Evolutionary conservation across 2,113 vertebrate species (phyloP).

Genomic region (Lagopus muta): DNA sequence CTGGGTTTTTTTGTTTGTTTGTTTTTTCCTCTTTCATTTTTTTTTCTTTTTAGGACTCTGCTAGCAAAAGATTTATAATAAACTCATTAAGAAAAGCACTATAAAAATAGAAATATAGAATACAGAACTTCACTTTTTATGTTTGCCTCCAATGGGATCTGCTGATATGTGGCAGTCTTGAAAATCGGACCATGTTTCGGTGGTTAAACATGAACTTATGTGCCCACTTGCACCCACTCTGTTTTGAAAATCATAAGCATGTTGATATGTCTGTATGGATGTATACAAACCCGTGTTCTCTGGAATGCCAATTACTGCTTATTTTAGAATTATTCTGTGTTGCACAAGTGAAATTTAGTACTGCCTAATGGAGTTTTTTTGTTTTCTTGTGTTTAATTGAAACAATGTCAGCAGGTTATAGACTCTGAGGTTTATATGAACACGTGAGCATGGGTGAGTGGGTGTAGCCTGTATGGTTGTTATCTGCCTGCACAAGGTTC

Average conservation of each 20-base stretch:
- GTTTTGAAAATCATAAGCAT: neutral
- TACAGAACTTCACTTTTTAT: neutral
- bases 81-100: neutral
- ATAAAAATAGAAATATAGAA: neutral
- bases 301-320: neutral
- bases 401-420: neutral
- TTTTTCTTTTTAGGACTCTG: neutral
- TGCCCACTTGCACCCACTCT: rapidly evolving
- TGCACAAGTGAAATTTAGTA: neutral
- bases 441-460: too few relatives aligned
- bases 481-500: neutral
- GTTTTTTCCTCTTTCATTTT: neutral
- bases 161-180: neutral
- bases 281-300: neutral
- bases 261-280: rapidly evolving
- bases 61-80: neutral
- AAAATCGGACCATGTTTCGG: neutral
- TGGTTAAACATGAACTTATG: neutral
- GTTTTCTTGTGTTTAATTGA: neutral
- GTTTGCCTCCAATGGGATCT: neutral
- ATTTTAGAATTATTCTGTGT: neutral
- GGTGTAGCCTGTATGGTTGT: neutral
- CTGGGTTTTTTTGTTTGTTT: neutral
- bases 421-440: neutral
- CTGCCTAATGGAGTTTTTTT: neutral